Conservation (phyloP, 2,888 invertebrate species). For the Zaprionus lineosus region DNA sequence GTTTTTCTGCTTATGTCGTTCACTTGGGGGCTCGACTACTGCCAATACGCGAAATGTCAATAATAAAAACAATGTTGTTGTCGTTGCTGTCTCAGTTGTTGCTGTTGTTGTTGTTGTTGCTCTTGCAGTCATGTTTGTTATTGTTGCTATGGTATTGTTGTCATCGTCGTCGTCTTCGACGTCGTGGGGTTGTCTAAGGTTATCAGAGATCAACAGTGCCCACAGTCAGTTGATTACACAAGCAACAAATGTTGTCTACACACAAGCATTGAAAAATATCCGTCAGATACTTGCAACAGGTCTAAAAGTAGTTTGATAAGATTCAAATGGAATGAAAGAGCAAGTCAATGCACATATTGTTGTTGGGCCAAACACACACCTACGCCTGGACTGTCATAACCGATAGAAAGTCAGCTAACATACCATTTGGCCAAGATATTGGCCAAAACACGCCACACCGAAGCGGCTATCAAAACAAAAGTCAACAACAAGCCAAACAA, state of each 20-base stretch:
- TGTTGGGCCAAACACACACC: conserved; percentile 13
- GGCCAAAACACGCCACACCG: conserved; percentile 58
- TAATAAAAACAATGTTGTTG: conserved; percentile 21
- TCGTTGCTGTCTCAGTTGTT: conserved; percentile 28
- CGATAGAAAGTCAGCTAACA: neutral
- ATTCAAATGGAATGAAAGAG: conserved; percentile 25
- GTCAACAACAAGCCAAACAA: conserved; percentile 58
- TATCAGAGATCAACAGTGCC: conserved; percentile 38
- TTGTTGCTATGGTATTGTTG: conserved; percentile 15
- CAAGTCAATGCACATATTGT: conserved; percentile 10
- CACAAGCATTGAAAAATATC: conserved; percentile 27
- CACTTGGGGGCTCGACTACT: conserved; percentile 64
- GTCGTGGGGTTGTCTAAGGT: conserved; percentile 60
- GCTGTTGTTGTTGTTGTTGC: conserved; percentile 17
- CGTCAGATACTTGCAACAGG: conserved; percentile 22
- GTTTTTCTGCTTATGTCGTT: conserved; percentile 18
- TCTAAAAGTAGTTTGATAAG: conserved; percentile 16
- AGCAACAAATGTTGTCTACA: conserved; percentile 9
- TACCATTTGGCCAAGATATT: conserved; percentile 5
- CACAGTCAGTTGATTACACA: conserved; percentile 32
- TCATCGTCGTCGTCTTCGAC: conserved; percentile 6
- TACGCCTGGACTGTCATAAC: neutral
- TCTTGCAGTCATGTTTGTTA: conserved; percentile 23
- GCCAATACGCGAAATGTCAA: conserved; percentile 36
- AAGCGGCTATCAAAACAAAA: conserved; percentile 65